Evolutionary conservation across 2,797 vertebrate genomes (phyloP).

Genomic region (Anguilla megastoma): DNA sequence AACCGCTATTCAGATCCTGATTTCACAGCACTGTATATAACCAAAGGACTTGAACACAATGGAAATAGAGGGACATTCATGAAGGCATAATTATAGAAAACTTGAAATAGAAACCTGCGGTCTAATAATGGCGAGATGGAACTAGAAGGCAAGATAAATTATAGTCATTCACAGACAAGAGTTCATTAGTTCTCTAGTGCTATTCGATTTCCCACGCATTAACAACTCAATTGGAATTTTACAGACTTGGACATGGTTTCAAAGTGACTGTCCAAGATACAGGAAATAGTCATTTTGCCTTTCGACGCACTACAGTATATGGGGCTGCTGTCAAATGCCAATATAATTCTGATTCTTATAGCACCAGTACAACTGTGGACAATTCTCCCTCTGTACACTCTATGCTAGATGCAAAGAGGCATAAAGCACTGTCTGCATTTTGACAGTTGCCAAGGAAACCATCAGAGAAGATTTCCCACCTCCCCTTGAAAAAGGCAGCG

Average conservation of each 20-base stretch:
- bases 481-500: conserved; percentile 61
- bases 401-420: conserved; percentile 53
- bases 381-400: neutral
- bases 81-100: neutral
- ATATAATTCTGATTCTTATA: neutral
- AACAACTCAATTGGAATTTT: neutral
- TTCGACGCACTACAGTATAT: neutral
- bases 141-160: neutral
- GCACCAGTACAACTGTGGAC: neutral
- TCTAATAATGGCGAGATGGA: neutral
- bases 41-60: neutral
- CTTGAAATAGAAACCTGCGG: neutral
- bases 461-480: conserved; percentile 54
- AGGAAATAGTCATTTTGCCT: neutral
- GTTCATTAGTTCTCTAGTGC: neutral
- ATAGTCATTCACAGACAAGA: neutral
- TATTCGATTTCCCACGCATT: neutral
- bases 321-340: neutral
- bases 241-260: neutral
- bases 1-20: neutral
- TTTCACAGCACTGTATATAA: neutral
- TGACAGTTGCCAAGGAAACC: conserved; percentile 72
- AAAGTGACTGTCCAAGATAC: neutral
- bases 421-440: conserved; percentile 55
- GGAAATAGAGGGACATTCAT: neutral